Base-by-base conservation (phyloP, 2,888 invertebrate genomes). In the Cyclophora albipunctata region DNA sequence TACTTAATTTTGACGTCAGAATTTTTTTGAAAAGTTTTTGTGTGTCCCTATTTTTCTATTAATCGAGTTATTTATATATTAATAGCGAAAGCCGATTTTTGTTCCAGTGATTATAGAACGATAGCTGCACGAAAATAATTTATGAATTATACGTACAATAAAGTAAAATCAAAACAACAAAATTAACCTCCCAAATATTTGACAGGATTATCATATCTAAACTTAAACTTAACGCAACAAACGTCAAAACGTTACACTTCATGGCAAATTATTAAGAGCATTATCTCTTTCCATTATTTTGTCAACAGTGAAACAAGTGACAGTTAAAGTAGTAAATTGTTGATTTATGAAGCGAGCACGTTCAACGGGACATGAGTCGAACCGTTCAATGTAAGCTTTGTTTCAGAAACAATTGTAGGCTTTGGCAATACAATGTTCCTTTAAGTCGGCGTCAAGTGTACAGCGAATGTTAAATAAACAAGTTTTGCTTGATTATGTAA, bases 211-310 rank as follows among this genome's bases (percentile, higher is more conserved):
- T 20, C 20, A 20, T 20, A 20, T 20, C 20, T 20, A 20, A 20
- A 20, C 20, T 20, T 20, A 20, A 20, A 20, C 20, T 20, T 20
- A 20, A 20, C 20, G 20, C 20, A 20, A 20, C 20, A 20, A 20
- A 20, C 20, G 20, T 20, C 20, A 20, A 20, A 20, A 20, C 20
- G 71, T 71, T 58, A 52, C 67, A 62, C 69, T 71, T 71, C 67
- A 67, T 58, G 66, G 58, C 58, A 71, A 71, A 78, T 79, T 74
- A 68, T 65, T 20, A 58, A 61, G 57, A 54, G 62, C 66, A 74
- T 79, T 81, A 80, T 82, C 68, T 75, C 62, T 61, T 61, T 65
- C 67, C 73, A 78, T 81, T 82, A 81, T 79, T 79, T 75, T 75
- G 76, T 75, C 75, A 80, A 76, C 75, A 71, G 59, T 62, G 60